Conservation (phyloP, 2,888 invertebrate genomes). For the Sphinx pinastri region DNA sequence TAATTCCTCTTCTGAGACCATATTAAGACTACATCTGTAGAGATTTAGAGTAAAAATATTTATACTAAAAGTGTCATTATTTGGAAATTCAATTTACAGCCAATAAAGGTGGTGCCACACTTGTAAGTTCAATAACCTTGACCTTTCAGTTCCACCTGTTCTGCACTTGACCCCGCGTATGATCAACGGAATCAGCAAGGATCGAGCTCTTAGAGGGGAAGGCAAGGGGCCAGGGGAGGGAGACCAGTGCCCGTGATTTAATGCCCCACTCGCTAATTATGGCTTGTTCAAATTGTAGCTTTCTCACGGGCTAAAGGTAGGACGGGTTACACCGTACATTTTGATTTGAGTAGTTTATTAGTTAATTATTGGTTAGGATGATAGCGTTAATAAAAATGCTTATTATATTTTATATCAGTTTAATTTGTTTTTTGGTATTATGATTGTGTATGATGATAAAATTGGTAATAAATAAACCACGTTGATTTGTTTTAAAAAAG, state of each 20-base stretch:
- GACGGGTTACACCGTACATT: constrained; percentile 48
- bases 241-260: constrained; percentile 73
- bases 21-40: too few species aligned
- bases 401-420: not conserved
- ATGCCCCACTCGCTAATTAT: constrained; percentile 79
- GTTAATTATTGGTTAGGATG: constrained; percentile 1
- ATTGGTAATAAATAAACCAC: too few species aligned
- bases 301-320: constrained; percentile 69
- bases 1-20: too few species aligned
- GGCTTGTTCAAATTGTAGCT: constrained; percentile 83
- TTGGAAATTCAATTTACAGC: not conserved
- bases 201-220: constrained; percentile 31
- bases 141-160: constrained; percentile 73
- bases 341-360: constrained; percentile 27
- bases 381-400: not conserved
- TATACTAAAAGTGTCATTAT: too few species aligned
- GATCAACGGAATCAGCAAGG: constrained; percentile 35
- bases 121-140: constrained; percentile 61
- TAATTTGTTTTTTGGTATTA: not conserved
- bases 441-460: not conserved
- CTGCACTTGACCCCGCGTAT: constrained; percentile 60
- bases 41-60: too few species aligned
- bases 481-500: too few species aligned
- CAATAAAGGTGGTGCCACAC: not conserved
- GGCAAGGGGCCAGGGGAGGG: constrained; percentile 40